These are phyloP conservation scores for Oxystoma pomonae DNA, from an alignment of 2,888 invertebrate species.

Conservation along the genomic window DNA sequence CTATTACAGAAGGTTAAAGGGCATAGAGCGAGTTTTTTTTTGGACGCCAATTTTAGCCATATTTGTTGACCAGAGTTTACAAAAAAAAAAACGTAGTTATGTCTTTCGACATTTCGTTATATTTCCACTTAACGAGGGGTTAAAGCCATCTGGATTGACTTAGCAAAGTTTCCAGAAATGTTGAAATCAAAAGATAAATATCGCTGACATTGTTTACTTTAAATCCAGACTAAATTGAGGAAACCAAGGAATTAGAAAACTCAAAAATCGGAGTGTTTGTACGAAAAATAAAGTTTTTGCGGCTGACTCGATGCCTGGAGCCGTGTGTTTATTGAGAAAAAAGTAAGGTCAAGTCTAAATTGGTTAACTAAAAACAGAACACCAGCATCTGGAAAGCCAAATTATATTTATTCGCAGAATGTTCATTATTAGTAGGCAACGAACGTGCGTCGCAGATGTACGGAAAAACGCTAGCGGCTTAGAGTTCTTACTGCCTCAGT, in stretches of 20 bases:
- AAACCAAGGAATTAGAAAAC: neutral
- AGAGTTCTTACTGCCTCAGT: neutral
- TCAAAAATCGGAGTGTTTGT: neutral
- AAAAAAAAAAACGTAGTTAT: no score
- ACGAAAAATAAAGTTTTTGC: neutral
- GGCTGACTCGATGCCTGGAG: neutral
- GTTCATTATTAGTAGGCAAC: neutral
- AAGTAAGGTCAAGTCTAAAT: constrained; percentile 18
- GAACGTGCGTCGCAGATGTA: neutral
- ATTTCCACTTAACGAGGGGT: no score
- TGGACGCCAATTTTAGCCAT: no score
- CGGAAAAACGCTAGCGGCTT: neutral
- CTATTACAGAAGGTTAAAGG: no score
- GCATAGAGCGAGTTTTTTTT: no score
- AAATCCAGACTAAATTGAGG: neutral
- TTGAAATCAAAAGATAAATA: no score
- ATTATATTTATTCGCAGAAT: constrained; percentile 13
- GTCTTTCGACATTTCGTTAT: no score
- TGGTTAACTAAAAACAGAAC: constrained; percentile 5
- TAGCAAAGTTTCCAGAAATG: no score
- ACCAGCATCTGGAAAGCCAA: constrained; percentile 22
- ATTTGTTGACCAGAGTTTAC: no score
- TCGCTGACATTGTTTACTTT: neutral
- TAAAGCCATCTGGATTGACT: no score
- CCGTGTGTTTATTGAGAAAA: constrained; percentile 3